Conservation (phyloP, 1,140 invertebrate genomes). For the Cotesia chilonis region DNA sequence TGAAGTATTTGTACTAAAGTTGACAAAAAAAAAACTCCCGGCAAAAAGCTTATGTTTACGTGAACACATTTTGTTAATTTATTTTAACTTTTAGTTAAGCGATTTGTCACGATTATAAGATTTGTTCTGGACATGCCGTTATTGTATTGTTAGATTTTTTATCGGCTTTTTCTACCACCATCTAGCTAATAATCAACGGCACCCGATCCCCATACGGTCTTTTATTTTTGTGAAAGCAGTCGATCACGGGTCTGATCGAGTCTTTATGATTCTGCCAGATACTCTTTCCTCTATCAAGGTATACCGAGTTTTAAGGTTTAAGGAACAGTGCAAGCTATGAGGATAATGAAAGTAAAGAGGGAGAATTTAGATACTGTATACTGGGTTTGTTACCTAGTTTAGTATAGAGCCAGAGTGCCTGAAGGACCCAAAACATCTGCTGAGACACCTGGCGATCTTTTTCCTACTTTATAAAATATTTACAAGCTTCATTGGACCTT, state of each 20-base stretch:
- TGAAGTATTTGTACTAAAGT: background rate
- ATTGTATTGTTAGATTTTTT: too few relatives aligned
- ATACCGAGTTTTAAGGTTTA: too few relatives aligned
- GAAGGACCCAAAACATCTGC: background rate
- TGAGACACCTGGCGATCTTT: conserved; percentile 28
- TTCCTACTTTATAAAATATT: conserved; percentile 36
- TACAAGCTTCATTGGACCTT: background rate
- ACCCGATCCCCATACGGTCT: too few relatives aligned
- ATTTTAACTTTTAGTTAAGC: background rate
- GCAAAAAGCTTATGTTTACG: background rate
- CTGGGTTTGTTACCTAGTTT: too few relatives aligned
- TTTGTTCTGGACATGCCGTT: conserved; percentile 18
- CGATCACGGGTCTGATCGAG: too few relatives aligned
- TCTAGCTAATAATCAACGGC: too few relatives aligned
- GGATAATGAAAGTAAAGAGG: too few relatives aligned
- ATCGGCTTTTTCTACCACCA: too few relatives aligned
- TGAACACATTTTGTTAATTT: background rate
- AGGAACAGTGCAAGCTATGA: too few relatives aligned
- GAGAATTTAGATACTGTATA: too few relatives aligned
- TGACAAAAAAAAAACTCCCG: background rate
- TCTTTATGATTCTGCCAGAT: too few relatives aligned
- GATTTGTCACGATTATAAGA: conserved; percentile 23
- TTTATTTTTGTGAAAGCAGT: conserved; percentile 19
- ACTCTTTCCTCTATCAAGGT: too few relatives aligned
- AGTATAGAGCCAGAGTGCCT: background rate